These are phyloP conservation scores for Hylomyscus alleni DNA, from an alignment of 2,797 vertebrate species.

Conservation along the genomic window DNA sequence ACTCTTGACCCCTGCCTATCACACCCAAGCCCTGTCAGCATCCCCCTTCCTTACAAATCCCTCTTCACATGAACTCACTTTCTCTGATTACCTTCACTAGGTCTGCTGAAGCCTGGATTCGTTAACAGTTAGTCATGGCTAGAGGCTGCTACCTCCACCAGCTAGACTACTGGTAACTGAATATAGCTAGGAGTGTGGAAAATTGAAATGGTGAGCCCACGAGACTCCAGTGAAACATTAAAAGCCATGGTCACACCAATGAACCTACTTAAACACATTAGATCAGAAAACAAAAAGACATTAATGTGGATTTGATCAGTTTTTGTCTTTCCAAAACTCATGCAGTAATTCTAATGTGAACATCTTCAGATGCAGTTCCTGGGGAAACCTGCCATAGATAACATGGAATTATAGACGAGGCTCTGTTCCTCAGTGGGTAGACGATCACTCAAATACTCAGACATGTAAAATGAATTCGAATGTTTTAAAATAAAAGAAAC, in stretches of 20 bases:
- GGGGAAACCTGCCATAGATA: too few species aligned
- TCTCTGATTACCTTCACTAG: background rate
- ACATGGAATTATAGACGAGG: too few species aligned
- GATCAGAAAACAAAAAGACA: background rate
- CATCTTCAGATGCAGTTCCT: too few species aligned
- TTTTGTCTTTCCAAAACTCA: background rate
- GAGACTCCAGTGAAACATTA: background rate
- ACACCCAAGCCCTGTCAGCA: too few species aligned
- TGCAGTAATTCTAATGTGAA: background rate
- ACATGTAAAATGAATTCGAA: background rate
- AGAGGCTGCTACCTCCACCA: background rate
- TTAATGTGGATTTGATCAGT: background rate
- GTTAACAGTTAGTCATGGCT: background rate
- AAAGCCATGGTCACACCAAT: background rate
- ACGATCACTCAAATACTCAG: background rate
- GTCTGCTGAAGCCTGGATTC: background rate
- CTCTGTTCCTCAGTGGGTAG: background rate
- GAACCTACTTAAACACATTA: background rate
- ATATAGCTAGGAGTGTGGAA: background rate
- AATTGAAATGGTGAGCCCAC: background rate
- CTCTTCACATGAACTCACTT: background rate
- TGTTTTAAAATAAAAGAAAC: background rate
- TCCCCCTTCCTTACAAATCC: background rate
- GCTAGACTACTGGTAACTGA: background rate
- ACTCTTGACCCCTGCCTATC: background rate